Percentiles rank a stretch among this genome's conserved stretches.
Evolutionary conservation across 2,113 vertebrate genomes (phyloP).

Genomic region (Pseudonaja textilis): DNA sequence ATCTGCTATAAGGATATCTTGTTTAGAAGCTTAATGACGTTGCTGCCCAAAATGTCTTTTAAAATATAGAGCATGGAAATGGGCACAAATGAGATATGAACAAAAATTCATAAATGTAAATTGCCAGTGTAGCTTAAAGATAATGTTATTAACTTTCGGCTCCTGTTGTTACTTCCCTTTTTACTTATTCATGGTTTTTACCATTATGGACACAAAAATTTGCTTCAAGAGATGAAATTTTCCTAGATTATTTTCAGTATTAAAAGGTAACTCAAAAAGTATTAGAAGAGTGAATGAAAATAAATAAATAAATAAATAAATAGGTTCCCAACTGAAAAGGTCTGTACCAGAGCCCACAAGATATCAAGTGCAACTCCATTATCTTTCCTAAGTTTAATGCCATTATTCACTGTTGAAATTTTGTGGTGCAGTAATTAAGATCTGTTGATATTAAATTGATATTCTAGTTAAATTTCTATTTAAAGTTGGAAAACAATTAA

Average conservation of each 20-base stretch:
- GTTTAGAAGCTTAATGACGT: neutral
- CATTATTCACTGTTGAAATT: neutral
- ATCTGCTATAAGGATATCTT: slow-evolving; percentile 4
- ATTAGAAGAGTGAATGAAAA: neutral
- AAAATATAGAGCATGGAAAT: neutral
- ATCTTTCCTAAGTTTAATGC: neutral
- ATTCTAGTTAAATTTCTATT: neutral
- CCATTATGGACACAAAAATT: neutral
- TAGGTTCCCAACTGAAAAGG: neutral
- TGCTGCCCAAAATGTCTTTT: slow-evolving; percentile 9
- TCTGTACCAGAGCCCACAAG: neutral
- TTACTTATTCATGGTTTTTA: neutral
- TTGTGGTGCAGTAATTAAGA: neutral
- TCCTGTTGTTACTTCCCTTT: neutral
- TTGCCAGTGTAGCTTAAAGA: neutral
- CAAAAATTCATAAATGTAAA: neutral
- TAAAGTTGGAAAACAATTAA: neutral
- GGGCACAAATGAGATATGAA: neutral
- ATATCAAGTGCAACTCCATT: neutral
- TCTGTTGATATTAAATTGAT: neutral
- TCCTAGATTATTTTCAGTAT: neutral
- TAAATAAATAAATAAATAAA: neutral
- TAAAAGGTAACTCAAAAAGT: neutral
- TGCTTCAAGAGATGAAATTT: neutral
- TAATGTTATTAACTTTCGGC: fast-evolving